phyloP scores from a whole-genome alignment of 2,113 vertebrate species.

The Vicugna pacos region DNA sequence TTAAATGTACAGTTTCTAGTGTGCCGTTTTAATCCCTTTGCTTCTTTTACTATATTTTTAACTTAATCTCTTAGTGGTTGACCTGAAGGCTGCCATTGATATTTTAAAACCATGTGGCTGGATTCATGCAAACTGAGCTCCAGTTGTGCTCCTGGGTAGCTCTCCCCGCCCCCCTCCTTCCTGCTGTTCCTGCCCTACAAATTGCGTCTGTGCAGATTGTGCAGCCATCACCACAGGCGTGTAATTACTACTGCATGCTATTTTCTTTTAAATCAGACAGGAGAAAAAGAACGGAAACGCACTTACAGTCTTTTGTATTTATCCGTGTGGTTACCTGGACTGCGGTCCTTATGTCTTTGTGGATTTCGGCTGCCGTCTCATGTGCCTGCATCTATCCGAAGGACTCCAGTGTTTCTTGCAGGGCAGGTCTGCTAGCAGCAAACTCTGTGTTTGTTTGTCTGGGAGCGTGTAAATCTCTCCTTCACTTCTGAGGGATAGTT shows the following conservation, averaged over 20 bases:
- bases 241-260: background rate
- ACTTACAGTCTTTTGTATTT: background rate
- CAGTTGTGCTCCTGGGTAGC: background rate
- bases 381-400: too few species aligned
- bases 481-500: background rate
- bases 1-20: background rate
- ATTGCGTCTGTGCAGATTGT: background rate
- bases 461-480: background rate
- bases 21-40: background rate
- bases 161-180: too few species aligned
- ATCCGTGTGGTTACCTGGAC: rapidly evolving
- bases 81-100: background rate
- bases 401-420: background rate
- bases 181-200: background rate
- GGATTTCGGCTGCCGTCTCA: too few species aligned
- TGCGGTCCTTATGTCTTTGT: too few species aligned
- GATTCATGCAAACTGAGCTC: background rate
- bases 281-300: background rate
- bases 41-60: background rate
- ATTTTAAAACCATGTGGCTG: background rate
- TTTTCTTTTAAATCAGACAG: background rate
- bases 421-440: background rate
- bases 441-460: background rate
- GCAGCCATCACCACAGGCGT: background rate
- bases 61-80: background rate